A percentile compares a stretch with the other conserved stretches of the same genome.
Conservation (phyloP, 2,888 invertebrate species). For the Scaptomyza cyrtandrae region DNA sequence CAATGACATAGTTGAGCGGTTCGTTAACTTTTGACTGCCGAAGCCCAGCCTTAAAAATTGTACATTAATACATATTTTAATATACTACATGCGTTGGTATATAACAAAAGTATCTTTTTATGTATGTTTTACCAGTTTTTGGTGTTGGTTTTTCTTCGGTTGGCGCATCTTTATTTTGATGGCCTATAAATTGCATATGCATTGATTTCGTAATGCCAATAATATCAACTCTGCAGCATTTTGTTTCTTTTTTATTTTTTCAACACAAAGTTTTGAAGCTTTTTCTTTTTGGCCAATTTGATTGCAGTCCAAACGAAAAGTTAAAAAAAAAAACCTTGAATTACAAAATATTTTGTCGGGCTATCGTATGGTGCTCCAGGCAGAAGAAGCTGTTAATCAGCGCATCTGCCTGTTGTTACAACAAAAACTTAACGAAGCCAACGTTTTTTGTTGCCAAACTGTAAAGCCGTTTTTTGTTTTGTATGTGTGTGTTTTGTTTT, state of each 20-base stretch:
- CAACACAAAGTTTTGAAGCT: conserved; percentile 15
- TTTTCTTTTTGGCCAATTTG: conserved; percentile 48
- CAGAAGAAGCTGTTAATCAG: conserved; percentile 51
- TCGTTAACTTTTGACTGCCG: conserved; percentile 53
- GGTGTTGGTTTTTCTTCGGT: conserved; percentile 11
- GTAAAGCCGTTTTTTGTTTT: conserved; percentile 14
- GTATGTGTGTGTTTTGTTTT: not conserved
- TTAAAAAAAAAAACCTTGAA: conserved; percentile 69
- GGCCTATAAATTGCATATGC: conserved; percentile 63
- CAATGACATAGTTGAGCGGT: conserved; percentile 57
- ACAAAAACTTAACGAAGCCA: conserved; percentile 19
- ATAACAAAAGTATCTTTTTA: conserved; percentile 1
- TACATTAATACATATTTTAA: conserved; percentile 27
- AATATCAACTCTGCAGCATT: conserved; percentile 30
- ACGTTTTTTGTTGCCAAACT: conserved; percentile 36
- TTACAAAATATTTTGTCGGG: conserved; percentile 67
- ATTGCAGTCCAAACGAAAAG: conserved; percentile 45
- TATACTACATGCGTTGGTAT: conserved; percentile 10
- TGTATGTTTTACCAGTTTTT: conserved; percentile 11
- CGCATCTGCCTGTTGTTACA: conserved; percentile 50
- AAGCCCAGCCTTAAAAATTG: conserved; percentile 41
- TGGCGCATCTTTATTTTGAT: conserved; percentile 50
- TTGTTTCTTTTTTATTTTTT: not conserved
- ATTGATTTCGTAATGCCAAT: conserved; percentile 53
- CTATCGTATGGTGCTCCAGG: conserved; percentile 49